Evolutionary conservation across 2,888 invertebrate genomes (phyloP), one percentile per base, ranked within the genome.

Genomic region (Nowickia ferox): DNA sequence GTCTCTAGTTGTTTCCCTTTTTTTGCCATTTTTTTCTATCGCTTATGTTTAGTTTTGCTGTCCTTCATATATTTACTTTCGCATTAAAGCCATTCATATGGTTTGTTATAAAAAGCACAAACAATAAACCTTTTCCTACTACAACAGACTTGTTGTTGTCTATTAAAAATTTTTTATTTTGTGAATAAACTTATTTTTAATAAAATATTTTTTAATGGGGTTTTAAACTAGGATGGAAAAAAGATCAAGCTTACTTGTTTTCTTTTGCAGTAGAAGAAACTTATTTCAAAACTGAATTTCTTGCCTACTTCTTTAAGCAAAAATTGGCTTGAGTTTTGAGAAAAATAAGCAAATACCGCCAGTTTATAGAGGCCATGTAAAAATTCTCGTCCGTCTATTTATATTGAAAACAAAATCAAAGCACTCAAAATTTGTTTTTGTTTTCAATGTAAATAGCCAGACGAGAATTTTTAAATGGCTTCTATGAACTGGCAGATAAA

Each of bases 71-170:
- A 66, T 78, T 78, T 78, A 66, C 66, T 74, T 75, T 66, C 55
- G 22, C 79, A 75, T 74, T 68, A 68, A 84, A 84, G 68, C 59
- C 84, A 59, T 74, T 71, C 57, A 80, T 59, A 53, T 65, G 65
- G 57, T 19, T 48, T 53, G 55, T 65, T 68, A 55, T n/a, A 65
- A 74, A 40, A 44, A 46, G 1, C 6, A 65, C 19, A 55, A 77
- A 51, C 38, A 74, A 38, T 59, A 51, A 46, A 15, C 3, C 22
- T 55, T 46, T 69, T 38, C 15, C 9, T 66, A 53, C 9, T 66
- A 53, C 40, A 6, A 53, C 40, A 42, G 44, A 51, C 13, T 65
- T 75, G 46, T 11, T 38, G 46, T n/a, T 38, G 30, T 38, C 19
- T 30, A 30, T 38, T 59, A 8, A 13, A n/a, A 72, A 2, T 57